Evolutionary conservation across 2,888 invertebrate species (phyloP).

Genomic region (Xanthia icteritia): DNA sequence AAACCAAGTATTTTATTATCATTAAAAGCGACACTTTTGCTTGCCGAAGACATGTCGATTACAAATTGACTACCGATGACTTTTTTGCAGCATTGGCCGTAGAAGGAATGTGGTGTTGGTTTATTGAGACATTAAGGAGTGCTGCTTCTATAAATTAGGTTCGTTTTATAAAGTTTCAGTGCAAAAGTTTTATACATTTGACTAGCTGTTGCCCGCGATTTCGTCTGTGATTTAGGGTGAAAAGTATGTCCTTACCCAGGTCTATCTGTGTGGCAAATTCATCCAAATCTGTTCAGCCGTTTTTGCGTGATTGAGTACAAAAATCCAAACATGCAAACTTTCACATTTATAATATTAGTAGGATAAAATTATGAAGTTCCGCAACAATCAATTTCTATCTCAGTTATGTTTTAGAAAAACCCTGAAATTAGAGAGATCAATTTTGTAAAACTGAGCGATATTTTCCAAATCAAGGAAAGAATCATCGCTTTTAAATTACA

Average conservation of each 20-base stretch:
- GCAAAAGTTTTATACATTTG: background rate
- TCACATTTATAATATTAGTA: background rate
- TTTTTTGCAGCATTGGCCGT: constrained; percentile 55
- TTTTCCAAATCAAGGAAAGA: background rate
- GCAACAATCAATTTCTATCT: background rate
- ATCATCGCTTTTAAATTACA: background rate
- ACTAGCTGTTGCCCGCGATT: background rate
- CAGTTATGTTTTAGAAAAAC: background rate
- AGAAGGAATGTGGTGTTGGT: constrained; percentile 52
- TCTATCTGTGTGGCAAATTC: background rate
- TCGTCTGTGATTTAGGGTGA: background rate
- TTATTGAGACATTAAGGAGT: constrained; percentile 36
- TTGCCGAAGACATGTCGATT: constrained; percentile 73
- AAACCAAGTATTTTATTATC: constrained; percentile 84
- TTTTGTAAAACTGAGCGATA: background rate
- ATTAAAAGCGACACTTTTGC: constrained; percentile 82
- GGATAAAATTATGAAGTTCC: background rate
- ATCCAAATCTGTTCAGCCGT: background rate
- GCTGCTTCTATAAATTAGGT: constrained; percentile 17
- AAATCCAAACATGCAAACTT: background rate
- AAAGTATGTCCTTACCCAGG: background rate
- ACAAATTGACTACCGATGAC: constrained; percentile 73
- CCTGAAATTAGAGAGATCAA: background rate
- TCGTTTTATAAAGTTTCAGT: background rate
- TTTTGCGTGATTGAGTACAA: background rate